These are phyloP conservation scores for Acyrthosiphon pisum DNA, from an alignment of 1,140 invertebrate genomes.

Conservation along the genomic window DNA sequence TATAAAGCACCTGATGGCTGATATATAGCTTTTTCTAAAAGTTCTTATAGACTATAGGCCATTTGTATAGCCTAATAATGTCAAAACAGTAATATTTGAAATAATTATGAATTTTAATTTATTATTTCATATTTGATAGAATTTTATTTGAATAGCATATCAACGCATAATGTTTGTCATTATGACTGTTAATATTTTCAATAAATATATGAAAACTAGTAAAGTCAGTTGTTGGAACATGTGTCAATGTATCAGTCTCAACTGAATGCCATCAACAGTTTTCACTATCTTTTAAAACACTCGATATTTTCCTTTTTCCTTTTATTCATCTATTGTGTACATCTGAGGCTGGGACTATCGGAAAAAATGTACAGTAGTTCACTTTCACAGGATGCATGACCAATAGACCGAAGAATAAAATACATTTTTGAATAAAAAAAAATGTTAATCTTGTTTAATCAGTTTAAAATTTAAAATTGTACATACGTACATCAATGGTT, in stretches of 20 bases:
- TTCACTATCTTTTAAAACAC: slow-evolving; percentile 28
- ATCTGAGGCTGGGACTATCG: neutral
- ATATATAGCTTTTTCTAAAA: neutral
- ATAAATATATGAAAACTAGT: neutral
- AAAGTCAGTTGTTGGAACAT: neutral
- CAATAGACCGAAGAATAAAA: slow-evolving; percentile 49
- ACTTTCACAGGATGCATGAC: slow-evolving; percentile 47
- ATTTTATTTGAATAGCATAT: neutral
- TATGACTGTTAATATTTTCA: neutral
- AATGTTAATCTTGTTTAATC: neutral
- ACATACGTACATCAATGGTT: neutral
- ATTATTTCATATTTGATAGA: neutral
- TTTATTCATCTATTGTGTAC: neutral
- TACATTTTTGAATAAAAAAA: neutral
- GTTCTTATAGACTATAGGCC: neutral
- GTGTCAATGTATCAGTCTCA: neutral
- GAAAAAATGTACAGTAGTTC: neutral
- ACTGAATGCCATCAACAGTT: neutral
- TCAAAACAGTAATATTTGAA: neutral
- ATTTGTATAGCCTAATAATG: neutral
- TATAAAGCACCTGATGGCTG: neutral
- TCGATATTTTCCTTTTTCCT: slow-evolving; percentile 11
- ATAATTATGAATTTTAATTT: neutral
- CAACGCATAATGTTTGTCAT: neutral
- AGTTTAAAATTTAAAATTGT: neutral